Conservation (phyloP, 2,113 vertebrate genomes). For the Triplophysa tibetana region DNA sequence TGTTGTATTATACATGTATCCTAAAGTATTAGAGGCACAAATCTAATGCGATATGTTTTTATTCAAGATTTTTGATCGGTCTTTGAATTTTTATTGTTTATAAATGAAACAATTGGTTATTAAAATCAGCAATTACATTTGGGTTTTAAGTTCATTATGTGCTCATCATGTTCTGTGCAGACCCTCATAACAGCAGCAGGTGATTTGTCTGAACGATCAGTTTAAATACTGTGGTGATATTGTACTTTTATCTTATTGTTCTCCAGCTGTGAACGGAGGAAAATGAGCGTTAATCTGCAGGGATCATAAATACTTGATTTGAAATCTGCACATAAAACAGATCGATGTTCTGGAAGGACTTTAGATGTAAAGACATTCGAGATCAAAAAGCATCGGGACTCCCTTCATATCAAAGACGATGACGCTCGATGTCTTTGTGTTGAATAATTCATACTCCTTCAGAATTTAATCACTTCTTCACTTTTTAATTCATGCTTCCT, state of each 20-base stretch:
- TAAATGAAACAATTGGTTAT: too few species aligned
- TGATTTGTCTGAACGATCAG: neutral
- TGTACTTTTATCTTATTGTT: neutral
- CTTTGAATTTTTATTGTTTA: too few species aligned
- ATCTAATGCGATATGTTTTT: too few species aligned
- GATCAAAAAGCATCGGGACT: neutral
- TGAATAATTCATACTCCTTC: constrained; percentile 1
- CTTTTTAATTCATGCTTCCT: neutral
- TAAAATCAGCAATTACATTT: too few species aligned
- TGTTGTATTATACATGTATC: too few species aligned
- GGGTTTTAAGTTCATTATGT: neutral
- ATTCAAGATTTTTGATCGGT: too few species aligned
- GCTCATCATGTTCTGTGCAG: neutral
- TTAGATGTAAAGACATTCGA: constrained; percentile 13
- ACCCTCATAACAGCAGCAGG: neutral
- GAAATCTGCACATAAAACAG: constrained; percentile 18
- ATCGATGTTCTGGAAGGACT: neutral
- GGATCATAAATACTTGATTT: constrained; percentile 8
- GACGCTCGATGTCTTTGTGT: neutral
- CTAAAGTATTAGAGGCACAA: too few species aligned
- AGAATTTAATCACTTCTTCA: constrained; percentile 9
- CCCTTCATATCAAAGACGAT: constrained; percentile 10
- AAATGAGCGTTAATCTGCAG: neutral
- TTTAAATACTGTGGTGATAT: neutral
- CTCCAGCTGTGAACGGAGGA: neutral